A percentile compares a stretch with the other conserved stretches of the same genome.
Evolutionary conservation across 2,797 vertebrate genomes (phyloP).

Genomic region (Mus spretus): DNA sequence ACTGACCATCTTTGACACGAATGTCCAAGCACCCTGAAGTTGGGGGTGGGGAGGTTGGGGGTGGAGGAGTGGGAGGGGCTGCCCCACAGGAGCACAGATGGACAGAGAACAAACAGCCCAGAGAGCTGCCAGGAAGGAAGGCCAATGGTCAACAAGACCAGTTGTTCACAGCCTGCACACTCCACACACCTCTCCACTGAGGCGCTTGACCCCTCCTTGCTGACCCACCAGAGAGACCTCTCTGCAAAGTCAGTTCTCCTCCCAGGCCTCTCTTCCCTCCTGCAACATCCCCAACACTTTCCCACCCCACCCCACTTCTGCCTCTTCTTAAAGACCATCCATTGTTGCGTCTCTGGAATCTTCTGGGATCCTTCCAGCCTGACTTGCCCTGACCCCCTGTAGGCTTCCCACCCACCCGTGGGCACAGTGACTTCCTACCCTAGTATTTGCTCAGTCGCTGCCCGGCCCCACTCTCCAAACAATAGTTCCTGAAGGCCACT

Average conservation of each 20-base stretch:
- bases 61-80: neutral
- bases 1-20: constrained; percentile 63
- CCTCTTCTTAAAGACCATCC: neutral
- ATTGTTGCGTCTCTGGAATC: neutral
- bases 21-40: constrained; percentile 20
- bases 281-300: neutral
- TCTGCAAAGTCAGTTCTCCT: neutral
- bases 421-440: too few relatives aligned
- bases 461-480: too few relatives aligned
- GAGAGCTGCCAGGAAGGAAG: neutral
- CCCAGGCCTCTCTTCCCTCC: neutral
- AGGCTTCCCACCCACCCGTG: neutral
- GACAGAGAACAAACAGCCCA: constrained; percentile 43
- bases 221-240: neutral
- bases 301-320: neutral
- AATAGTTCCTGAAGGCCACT: neutral
- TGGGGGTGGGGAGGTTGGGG: neutral
- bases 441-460: neutral
- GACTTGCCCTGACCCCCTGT: too few relatives aligned
- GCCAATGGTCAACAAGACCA: neutral
- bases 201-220: neutral
- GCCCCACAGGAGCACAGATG: constrained; percentile 29
- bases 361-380: neutral
- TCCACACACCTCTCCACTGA: neutral
- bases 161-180: neutral